Evolutionary conservation across 2,113 vertebrate genomes (phyloP), one percentile per base, ranked within the genome.

Genomic region (Ophiodon elongatus): DNA sequence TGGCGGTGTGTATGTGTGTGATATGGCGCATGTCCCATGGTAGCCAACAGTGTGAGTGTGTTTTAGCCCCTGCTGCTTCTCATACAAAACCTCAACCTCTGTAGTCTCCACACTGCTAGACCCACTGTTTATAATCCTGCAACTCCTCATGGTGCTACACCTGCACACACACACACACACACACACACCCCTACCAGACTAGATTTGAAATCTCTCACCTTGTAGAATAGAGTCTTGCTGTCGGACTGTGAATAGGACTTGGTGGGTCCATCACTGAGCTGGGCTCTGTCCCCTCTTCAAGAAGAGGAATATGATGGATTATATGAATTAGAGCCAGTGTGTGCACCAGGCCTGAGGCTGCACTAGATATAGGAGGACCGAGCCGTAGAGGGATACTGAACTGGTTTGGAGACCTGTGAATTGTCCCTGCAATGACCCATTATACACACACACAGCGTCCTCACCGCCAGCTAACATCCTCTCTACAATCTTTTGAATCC

Each of bases 301-400:
- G 85, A 79, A 82, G 89, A 87, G 82, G 87, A 92, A 92, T 91
- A 92, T 94, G 94, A 94, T 94, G 92, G 91, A 94, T 94, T 90
- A 90, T 86, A 86, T 89, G 89, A 93, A 93, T 94, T 93, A 94
- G 84, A 93, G 91, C 39, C 59, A 33, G 84, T 83, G 88, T 86
- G 86, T 74, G 83, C 86, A 80, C 31, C 57, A 73, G 88, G 92
- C 90, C 89, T 4, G 80, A 72, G 91, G 90, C 92, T 78, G 88
- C 79, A 64, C 74, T 63, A 77, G 54, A 89, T 85, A 88, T 87
- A 76, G 83, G 85, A 85, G 88, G 89, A 50, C 67, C 23, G 76
- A 78, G 73, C 80, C 67, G 21, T 73, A 4, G 81, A 89, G 77
- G 84, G 78, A 86, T 27, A 45, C 69, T 60, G 82, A 84, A 87